Conservation (phyloP, 30 jellyfish, hydroid and myxozoan species). For the Aurelia aurita region DNA sequence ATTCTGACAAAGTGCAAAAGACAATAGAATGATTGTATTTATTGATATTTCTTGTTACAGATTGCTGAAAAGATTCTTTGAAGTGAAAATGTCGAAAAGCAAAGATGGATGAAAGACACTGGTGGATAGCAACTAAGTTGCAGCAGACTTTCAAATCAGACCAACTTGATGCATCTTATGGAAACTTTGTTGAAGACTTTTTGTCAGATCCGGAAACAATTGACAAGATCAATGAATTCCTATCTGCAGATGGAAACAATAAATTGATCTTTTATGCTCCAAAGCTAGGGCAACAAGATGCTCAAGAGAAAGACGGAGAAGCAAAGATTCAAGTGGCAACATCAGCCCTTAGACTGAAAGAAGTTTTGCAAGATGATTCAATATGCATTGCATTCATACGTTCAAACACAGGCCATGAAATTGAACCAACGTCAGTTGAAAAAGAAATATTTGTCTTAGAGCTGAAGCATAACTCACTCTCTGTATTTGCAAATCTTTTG, state of each 20-base stretch:
- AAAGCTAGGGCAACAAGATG: conserved; percentile 21
- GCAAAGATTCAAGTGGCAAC: conserved; percentile 53
- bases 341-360: conserved; percentile 62
- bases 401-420: conserved; percentile 50
- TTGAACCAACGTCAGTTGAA: conserved; percentile 69
- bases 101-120: conserved; percentile 90
- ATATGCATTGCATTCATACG: conserved; percentile 58
- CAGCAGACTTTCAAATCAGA: conserved; percentile 70
- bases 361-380: conserved; percentile 37
- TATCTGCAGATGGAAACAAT: conserved; percentile 57
- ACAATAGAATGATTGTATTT: background rate
- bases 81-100: background rate
- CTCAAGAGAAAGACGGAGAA: background rate
- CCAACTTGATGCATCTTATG: conserved; percentile 28
- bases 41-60: background rate
- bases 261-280: conserved; percentile 53
- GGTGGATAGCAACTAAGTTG: conserved; percentile 90
- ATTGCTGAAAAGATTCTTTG: background rate
- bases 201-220: conserved; percentile 66
- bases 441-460: conserved; percentile 73
- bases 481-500: conserved; percentile 58
- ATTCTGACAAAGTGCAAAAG: background rate
- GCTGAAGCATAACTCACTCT: conserved; percentile 58
- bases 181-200: conserved; percentile 71
- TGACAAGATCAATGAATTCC: conserved; percentile 63